A percentile compares a stretch with the other conserved stretches of the same genome.
Conservation (phyloP, 2,113 vertebrate species). For the Ifrita kowaldi region DNA sequence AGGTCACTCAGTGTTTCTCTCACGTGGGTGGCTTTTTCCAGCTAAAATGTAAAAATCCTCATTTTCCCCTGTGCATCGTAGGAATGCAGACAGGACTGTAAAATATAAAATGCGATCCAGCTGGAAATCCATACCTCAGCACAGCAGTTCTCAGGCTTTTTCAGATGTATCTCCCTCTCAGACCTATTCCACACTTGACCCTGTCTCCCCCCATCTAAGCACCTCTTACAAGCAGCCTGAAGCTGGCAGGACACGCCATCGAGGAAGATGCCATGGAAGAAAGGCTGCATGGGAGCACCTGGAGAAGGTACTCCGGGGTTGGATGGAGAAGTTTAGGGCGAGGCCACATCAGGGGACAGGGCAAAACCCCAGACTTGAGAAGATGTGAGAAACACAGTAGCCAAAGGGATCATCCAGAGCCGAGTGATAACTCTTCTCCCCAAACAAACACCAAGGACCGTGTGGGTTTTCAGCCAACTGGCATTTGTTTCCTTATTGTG, state of each 20-base stretch:
- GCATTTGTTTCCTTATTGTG: not conserved
- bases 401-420: not conserved
- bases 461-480: not conserved
- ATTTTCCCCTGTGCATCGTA: not conserved
- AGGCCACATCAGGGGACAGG: not conserved
- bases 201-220: not conserved
- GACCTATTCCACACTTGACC: not conserved
- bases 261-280: not conserved
- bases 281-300: not conserved
- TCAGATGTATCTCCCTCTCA: not conserved
- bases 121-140: not conserved
- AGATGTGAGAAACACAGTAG: not conserved
- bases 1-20: not conserved
- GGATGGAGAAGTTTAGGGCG: not conserved
- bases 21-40: not conserved
- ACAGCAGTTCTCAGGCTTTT: not conserved
- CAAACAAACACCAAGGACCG: not conserved
- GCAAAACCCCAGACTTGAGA: not conserved
- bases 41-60: not conserved
- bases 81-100: not conserved
- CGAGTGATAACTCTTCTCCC: not conserved
- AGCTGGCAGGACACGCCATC: fast-evolving
- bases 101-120: not conserved
- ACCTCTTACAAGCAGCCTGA: not conserved
- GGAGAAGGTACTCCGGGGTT: not conserved